phyloP scores from a whole-genome alignment of 1,140 invertebrate species.

The Drosophila azteca region DNA sequence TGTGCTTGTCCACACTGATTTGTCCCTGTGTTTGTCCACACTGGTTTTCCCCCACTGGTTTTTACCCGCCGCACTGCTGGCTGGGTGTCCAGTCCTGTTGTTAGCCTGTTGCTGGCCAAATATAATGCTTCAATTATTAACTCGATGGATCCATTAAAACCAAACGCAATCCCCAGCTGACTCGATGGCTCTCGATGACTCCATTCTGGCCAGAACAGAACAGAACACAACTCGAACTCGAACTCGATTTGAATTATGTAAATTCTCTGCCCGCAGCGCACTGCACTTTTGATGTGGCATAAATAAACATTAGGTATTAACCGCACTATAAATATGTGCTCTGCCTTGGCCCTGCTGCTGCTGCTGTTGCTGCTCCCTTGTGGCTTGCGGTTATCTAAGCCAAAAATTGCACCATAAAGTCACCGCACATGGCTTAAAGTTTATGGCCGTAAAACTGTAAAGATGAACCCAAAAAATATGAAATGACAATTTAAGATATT shows the following conservation, averaged over 20 bases:
- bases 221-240: not conserved
- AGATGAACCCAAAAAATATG: conserved; percentile 55
- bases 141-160: conserved; percentile 52
- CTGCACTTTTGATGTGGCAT: conserved; percentile 55
- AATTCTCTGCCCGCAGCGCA: conserved; percentile 30
- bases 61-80: not conserved
- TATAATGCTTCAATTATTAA: conserved; percentile 51
- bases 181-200: conserved; percentile 14
- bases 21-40: conserved; percentile 3
- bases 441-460: conserved; percentile 19
- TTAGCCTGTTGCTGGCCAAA: conserved; percentile 39
- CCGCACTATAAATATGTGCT: conserved; percentile 68
- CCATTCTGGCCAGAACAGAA: conserved; percentile 14
- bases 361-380: conserved; percentile 5
- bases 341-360: conserved; percentile 27
- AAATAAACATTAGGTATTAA: conserved; percentile 73
- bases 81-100: conserved; percentile 24
- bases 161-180: conserved; percentile 36
- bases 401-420: conserved; percentile 68
- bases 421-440: conserved; percentile 52
- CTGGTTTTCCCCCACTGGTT: no score
- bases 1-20: not conserved
- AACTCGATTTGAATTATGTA: conserved; percentile 74
- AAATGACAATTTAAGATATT: conserved; percentile 69
- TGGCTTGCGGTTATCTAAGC: conserved; percentile 43